Evolutionary conservation across 2,888 invertebrate species (phyloP).

Genomic region (Abrostola triplasia): DNA sequence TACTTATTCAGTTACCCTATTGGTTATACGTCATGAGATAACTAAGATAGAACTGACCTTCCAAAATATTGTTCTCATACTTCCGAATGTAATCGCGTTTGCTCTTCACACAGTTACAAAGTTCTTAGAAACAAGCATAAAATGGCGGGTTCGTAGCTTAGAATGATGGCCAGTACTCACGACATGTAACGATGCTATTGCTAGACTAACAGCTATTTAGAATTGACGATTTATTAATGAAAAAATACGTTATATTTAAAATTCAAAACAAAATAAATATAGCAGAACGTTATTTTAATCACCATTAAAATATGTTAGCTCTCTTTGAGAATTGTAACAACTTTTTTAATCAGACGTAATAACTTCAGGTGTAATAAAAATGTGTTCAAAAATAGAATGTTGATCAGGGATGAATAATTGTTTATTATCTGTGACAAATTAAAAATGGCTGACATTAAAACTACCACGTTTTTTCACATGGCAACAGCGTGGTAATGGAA

Average conservation of each 20-base stretch:
- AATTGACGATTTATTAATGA: not conserved
- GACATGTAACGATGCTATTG: conserved; percentile 23
- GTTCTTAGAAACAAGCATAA: conserved; percentile 25
- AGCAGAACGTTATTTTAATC: not conserved
- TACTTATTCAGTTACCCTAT: no score
- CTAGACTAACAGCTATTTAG: conserved; percentile 10
- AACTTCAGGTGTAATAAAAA: not conserved
- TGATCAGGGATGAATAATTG: not conserved
- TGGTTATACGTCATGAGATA: no score
- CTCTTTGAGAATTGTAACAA: not conserved
- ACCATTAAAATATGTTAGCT: not conserved
- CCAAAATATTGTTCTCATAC: conserved; percentile 2
- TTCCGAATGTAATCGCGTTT: conserved; percentile 16
- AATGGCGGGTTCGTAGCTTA: conserved; percentile 33
- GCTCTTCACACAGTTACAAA: conserved; percentile 27
- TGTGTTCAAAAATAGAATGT: not conserved
- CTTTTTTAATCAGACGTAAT: not conserved
- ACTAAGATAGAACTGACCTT: no score
- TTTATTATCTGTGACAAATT: conserved; percentile 1
- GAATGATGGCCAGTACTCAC: conserved; percentile 28
- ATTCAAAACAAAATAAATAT: not conserved
- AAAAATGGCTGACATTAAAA: not conserved
- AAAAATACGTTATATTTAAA: not conserved
- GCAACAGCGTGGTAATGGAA: not conserved
- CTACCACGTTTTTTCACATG: not conserved